Evolutionary conservation across 2,113 vertebrate species (phyloP).

Genomic region (Isichthys henryi): DNA sequence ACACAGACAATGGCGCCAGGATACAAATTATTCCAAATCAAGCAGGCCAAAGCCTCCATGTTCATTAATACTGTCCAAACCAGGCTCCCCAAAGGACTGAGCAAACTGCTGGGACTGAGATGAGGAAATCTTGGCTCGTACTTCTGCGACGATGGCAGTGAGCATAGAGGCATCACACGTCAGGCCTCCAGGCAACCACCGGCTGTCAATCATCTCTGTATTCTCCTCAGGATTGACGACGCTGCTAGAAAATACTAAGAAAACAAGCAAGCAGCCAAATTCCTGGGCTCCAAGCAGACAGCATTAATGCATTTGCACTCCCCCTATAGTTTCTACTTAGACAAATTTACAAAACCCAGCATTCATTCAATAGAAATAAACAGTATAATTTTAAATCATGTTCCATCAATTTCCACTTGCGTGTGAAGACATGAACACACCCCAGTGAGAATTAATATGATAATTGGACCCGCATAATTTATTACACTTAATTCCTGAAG

Average conservation of each 20-base stretch:
- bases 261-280: neutral
- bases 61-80: neutral
- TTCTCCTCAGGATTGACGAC: neutral
- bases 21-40: neutral
- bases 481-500: neutral
- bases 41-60: neutral
- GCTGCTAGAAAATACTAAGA: neutral
- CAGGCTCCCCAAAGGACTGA: neutral
- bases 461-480: neutral
- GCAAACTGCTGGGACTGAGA: neutral
- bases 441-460: neutral
- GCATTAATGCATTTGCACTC: neutral
- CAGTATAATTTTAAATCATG: neutral
- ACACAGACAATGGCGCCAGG: no score
- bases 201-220: neutral
- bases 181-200: neutral
- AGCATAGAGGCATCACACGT: neutral
- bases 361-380: neutral
- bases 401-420: neutral
- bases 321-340: neutral
- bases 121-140: neutral
- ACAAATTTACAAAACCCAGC: neutral
- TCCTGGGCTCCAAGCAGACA: neutral
- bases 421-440: neutral
- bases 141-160: neutral